These are phyloP conservation scores for Steinernema scapterisci DNA, from an alignment of 2,888 invertebrate genomes.

Conservation along the genomic window DNA sequence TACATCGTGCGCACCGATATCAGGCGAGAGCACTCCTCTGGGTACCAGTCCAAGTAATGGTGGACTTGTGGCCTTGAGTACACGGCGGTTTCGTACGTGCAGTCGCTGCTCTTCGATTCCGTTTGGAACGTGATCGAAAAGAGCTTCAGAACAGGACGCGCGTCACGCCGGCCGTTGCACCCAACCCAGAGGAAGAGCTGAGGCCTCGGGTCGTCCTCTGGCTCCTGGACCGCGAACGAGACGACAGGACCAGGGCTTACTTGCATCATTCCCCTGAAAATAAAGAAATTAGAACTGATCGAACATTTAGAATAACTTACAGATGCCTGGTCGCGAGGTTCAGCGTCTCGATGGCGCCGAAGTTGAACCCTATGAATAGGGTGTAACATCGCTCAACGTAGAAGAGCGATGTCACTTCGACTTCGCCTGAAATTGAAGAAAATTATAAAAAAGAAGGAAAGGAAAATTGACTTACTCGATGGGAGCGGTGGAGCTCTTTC, in stretches of 20 bases:
- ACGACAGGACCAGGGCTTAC: slow-evolving; percentile 34
- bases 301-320: slow-evolving; percentile 18
- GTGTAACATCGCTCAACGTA: slow-evolving; percentile 38
- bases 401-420: slow-evolving; percentile 40
- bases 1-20: not conserved
- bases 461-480: not conserved
- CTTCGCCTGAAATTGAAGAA: slow-evolving; percentile 35
- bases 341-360: slow-evolving; percentile 42
- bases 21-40: slow-evolving; percentile 12
- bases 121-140: not conserved
- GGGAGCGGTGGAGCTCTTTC: not conserved
- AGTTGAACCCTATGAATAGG: slow-evolving; percentile 44
- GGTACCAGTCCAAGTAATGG: slow-evolving; percentile 12
- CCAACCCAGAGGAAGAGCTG: slow-evolving; percentile 41
- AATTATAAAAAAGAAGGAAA: not conserved
- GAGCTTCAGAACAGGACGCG: not conserved
- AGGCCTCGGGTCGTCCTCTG: slow-evolving; percentile 47
- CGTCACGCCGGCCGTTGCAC: not conserved
- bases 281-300: not conserved
- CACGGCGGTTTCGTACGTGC: not conserved
- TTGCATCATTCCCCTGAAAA: slow-evolving; percentile 5
- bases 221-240: slow-evolving; percentile 40
- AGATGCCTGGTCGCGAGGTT: slow-evolving; percentile 40
- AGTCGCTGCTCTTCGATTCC: not conserved
- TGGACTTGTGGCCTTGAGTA: not conserved